Evolutionary conservation across 2,797 vertebrate genomes (phyloP), one percentile per base, ranked within the genome.

Genomic region (Hypotaenidia philippensis): DNA sequence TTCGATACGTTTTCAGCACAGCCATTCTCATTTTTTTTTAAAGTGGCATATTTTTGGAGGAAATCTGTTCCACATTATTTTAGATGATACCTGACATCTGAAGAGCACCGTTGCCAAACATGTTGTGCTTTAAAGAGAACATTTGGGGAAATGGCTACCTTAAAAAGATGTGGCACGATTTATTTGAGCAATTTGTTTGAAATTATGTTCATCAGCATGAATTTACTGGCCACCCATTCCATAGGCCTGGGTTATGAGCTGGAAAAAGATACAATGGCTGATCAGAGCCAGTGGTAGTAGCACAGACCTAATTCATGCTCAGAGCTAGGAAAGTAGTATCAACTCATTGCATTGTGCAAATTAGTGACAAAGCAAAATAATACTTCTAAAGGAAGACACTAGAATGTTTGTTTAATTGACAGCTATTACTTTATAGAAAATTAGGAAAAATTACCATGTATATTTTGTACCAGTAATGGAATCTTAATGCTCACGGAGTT

Each of bases 21-120:
- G 89, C 66, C 81, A 9, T 86, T 93, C 88, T n/a, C 85, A 87
- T 93, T 93, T 94, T 72, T 94, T 96, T 94, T 80, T 41, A 41
- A 94, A 95, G 85, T 68, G 85, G 71, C 61, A 9, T 94, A 96
- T 96, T 96, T 97, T 96, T 94, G 94, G 91, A 89, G 74, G 68
- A 92, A 94, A 94, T 94, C 89, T 94, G 91, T 76, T 95, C 10
- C 8, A 56, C 53, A 55, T 94, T 76, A 80, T 86, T 96, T 89
- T 90, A 87, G 56, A 82, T 91, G 85, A 40, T 93, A 95, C 95
- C 93, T 96, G 89, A 88, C 85, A 47, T 87, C 85, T 94, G 50
- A 88, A 91, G 90, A 96, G 68, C 83, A 49, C 85, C 49, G 50
- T 20, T 65, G 81, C 91, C 90, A 90, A 94, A 57, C 4, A 5